These are phyloP conservation scores for Phrynocephalus versicolor DNA, from an alignment of 2,113 vertebrate species.

Conservation along the genomic window DNA sequence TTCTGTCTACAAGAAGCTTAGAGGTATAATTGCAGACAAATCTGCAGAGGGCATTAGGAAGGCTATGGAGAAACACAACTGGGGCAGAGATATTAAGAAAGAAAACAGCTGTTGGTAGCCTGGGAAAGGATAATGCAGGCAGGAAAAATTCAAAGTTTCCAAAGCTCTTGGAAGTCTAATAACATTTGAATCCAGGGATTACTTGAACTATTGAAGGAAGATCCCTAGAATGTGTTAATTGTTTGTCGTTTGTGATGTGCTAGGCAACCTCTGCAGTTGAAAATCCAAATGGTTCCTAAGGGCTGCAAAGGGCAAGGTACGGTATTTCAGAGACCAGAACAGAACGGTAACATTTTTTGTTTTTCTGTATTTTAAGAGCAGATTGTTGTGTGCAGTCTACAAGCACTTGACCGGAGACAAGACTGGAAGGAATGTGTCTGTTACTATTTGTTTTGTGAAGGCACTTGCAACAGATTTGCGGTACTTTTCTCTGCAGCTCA, in stretches of 20 bases:
- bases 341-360: background rate
- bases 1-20: background rate
- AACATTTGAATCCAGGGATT: conserved; percentile 15
- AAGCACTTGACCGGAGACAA: background rate
- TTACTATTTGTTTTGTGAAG: background rate
- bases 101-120: conserved; percentile 35
- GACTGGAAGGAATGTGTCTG: background rate
- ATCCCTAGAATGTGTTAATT: background rate
- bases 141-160: conserved; percentile 42
- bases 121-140: conserved; percentile 46
- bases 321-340: conserved; percentile 3
- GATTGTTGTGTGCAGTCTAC: background rate
- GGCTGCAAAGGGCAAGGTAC: background rate
- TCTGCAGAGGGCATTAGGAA: conserved; percentile 29
- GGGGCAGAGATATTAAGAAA: conserved; percentile 29
- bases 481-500: background rate
- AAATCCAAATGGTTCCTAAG: conserved; percentile 12
- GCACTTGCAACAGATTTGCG: background rate
- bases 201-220: conserved; percentile 19
- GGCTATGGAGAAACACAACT: conserved; percentile 36
- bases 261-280: background rate
- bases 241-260: background rate
- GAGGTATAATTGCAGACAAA: conserved; percentile 13
- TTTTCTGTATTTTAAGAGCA: background rate
- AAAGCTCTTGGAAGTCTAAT: conserved; percentile 16